Conservation (phyloP, 64 coral and sea anemone genomes). For the Trachythela sp. region DNA sequence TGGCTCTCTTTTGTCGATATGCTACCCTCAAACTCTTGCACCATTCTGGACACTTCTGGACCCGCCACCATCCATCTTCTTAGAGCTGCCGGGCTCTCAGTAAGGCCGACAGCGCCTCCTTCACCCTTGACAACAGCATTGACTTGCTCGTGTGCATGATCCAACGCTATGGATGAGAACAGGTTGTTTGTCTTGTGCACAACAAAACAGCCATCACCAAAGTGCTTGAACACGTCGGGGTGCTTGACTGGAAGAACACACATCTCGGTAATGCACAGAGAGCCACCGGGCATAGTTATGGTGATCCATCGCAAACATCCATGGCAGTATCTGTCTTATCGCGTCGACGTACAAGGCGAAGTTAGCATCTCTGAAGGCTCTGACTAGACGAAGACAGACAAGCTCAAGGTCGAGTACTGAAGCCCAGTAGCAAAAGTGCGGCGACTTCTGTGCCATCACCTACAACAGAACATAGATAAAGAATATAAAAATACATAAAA, state of each 20-base stretch:
- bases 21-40: conserved; percentile 5
- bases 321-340: not conserved
- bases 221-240: not conserved
- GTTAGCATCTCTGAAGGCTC: not conserved
- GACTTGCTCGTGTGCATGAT: not conserved
- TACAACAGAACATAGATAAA: too few relatives aligned
- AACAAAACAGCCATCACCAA: not conserved
- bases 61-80: not conserved
- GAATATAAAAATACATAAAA: too few relatives aligned
- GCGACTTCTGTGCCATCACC: not conserved
- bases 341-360: not conserved
- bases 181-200: not conserved
- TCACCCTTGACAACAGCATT: not conserved
- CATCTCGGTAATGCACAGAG: not conserved
- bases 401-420: conserved; percentile 22
- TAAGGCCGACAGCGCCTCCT: not conserved
- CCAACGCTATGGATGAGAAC: not conserved
- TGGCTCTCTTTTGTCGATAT: not conserved
- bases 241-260: not conserved
- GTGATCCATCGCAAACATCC: not conserved
- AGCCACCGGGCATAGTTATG: not conserved
- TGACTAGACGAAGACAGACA: not conserved
- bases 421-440: conserved; percentile 8
- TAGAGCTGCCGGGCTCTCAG: not conserved
- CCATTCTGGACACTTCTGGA: not conserved